Conservation (phyloP, 2,113 vertebrate species). For the Crotalus helleri region DNA sequence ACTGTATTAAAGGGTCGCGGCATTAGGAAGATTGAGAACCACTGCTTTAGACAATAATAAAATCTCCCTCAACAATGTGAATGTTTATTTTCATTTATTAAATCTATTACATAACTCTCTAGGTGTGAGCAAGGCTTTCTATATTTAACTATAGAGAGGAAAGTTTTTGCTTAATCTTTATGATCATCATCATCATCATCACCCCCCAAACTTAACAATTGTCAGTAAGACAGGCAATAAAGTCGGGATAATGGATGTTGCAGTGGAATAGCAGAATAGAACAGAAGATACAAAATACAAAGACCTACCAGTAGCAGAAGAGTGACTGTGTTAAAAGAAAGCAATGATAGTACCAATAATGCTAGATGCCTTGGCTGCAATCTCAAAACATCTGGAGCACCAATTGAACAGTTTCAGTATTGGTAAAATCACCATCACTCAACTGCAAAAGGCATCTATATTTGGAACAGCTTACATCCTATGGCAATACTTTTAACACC, state of each 20-base stretch:
- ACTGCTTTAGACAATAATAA: not conserved
- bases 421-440: not conserved
- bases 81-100: not conserved
- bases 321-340: not conserved
- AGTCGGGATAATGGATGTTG: not conserved
- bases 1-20: too few relatives aligned
- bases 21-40: too few relatives aligned
- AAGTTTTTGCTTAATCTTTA: not conserved
- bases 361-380: not conserved
- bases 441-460: not conserved
- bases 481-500: not conserved
- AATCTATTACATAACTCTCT: not conserved
- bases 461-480: not conserved
- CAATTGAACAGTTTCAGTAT: not conserved
- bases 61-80: not conserved
- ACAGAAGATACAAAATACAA: not conserved
- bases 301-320: not conserved
- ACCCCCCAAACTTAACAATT: not conserved
- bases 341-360: not conserved
- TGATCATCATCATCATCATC: not conserved
- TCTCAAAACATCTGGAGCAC: not conserved
- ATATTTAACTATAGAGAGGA: not conserved
- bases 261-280: not conserved
- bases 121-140: not conserved
- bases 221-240: not conserved